Evolutionary conservation across 1,140 invertebrate species (phyloP).

Genomic region (Anastatus disparis): DNA sequence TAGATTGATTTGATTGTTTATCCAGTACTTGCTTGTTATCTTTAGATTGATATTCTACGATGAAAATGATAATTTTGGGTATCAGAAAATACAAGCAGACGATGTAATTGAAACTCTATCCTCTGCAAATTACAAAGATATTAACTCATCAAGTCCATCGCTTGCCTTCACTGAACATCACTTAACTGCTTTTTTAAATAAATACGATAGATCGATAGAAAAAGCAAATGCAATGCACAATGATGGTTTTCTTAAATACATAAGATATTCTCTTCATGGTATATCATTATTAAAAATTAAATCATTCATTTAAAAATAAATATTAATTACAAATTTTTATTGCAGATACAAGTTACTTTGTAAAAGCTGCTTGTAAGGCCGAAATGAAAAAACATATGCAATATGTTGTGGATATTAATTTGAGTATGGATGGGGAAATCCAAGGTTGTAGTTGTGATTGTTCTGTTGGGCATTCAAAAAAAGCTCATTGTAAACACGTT

Average conservation of each 20-base stretch:
- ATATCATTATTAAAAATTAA: neutral
- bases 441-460: neutral
- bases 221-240: neutral
- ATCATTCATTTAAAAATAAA: neutral
- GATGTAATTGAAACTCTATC: too few relatives aligned
- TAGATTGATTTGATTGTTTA: too few relatives aligned
- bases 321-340: neutral
- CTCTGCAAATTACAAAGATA: neutral
- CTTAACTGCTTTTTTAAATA: neutral
- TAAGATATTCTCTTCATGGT: neutral
- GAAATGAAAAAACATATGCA: conserved; percentile 8
- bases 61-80: too few relatives aligned
- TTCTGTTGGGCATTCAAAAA: neutral
- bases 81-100: too few relatives aligned
- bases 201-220: neutral
- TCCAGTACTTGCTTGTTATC: too few relatives aligned
- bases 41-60: too few relatives aligned
- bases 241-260: neutral
- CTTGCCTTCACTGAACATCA: neutral
- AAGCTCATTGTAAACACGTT: conserved; percentile 3
- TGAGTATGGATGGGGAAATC: conserved; percentile 10
- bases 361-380: neutral
- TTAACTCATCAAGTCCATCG: neutral
- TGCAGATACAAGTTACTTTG: neutral
- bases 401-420: neutral